These are phyloP conservation scores for Stegastes partitus DNA, from an alignment of 2,113 vertebrate genomes.

Conservation along the genomic window DNA sequence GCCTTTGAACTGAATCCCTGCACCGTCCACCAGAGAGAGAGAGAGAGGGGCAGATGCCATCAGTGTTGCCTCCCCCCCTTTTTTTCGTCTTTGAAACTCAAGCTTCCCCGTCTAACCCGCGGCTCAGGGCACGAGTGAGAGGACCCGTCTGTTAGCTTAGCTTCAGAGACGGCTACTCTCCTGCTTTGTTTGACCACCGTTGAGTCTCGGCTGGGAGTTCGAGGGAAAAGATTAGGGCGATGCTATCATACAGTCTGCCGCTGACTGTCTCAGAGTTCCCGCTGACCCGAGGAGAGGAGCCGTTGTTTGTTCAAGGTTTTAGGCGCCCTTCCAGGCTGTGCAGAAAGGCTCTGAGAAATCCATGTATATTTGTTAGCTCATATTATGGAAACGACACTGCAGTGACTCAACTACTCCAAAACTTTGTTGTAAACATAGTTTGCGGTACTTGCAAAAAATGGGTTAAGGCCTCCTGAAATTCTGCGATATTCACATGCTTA, in stretches of 20 bases:
- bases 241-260: conserved; percentile 61
- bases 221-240: conserved; percentile 69
- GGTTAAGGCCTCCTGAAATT: no score
- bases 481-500: background rate
- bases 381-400: no score
- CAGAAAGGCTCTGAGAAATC: background rate
- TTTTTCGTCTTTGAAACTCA: conserved; percentile 82
- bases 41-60: conserved; percentile 79
- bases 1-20: conserved; percentile 83
- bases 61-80: conserved; percentile 57
- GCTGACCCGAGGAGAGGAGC: conserved; percentile 27
- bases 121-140: conserved; percentile 79
- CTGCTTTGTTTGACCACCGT: conserved; percentile 51
- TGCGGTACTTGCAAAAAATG: no score
- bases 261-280: conserved; percentile 27
- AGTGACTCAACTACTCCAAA: no score
- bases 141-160: conserved; percentile 84
- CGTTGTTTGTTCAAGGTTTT: conserved; percentile 71
- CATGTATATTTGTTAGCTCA: background rate
- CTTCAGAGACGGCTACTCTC: conserved; percentile 62
- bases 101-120: conserved; percentile 69
- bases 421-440: no score
- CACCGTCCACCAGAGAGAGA: conserved; percentile 70
- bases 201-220: conserved; percentile 35
- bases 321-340: conserved; percentile 51